phyloP scores from a whole-genome alignment of 2,797 vertebrate genomes.

The Hemibagrus guttatus region DNA sequence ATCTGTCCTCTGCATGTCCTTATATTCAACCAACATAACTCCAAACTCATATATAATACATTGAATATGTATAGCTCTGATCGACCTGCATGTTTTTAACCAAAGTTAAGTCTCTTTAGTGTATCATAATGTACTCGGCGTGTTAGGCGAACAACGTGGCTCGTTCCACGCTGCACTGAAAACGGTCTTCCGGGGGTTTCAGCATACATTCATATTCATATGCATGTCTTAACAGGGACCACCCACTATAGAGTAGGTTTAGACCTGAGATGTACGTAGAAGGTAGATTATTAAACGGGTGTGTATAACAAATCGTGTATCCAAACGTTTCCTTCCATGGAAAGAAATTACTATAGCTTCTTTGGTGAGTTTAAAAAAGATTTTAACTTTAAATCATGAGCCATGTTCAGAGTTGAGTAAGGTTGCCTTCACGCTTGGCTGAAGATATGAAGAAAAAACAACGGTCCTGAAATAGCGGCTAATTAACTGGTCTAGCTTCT shows the following conservation, averaged over 20 bases:
- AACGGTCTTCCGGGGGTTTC: slow-evolving; percentile 53
- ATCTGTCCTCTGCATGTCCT: slow-evolving; percentile 1
- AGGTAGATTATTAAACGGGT: background rate
- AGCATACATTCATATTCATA: slow-evolving; percentile 1
- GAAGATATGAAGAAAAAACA: too few species aligned
- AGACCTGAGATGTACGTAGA: background rate
- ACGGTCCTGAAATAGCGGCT: too few species aligned
- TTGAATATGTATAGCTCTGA: slow-evolving; percentile 25
- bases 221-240: slow-evolving; percentile 41
- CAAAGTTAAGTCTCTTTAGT: slow-evolving; percentile 60
- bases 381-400: background rate
- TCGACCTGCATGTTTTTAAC: slow-evolving; percentile 67
- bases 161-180: slow-evolving; percentile 9
- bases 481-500: background rate
- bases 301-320: background rate
- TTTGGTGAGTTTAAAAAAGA: background rate
- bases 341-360: background rate
- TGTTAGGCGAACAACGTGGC: slow-evolving; percentile 20
- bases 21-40: background rate
- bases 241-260: slow-evolving; percentile 14
- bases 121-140: slow-evolving; percentile 27
- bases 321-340: background rate
- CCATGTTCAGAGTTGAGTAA: background rate
- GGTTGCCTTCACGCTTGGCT: background rate
- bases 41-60: background rate